Conservation (phyloP, 2,888 invertebrate genomes). For the Proisotoma minuta region DNA sequence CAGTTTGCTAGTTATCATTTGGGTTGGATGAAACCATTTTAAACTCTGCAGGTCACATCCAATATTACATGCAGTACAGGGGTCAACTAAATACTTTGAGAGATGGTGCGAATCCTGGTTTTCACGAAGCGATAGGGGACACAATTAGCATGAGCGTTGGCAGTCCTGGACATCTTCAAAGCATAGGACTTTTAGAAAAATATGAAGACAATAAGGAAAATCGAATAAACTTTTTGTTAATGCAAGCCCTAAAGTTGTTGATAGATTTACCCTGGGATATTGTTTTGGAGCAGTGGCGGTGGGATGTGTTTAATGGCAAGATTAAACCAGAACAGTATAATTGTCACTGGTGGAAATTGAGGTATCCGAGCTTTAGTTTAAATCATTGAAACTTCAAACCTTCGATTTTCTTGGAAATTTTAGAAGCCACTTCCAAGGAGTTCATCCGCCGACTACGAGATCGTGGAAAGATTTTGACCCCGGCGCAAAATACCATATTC, state of each 20-base stretch:
- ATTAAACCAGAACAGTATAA: slow-evolving; percentile 51
- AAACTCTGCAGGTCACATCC: slow-evolving; percentile 62
- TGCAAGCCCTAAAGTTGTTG: slow-evolving; percentile 49
- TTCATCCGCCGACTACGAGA: slow-evolving; percentile 65
- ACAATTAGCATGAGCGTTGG: slow-evolving; percentile 50
- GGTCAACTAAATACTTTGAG: slow-evolving; percentile 55
- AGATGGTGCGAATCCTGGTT: slow-evolving; percentile 50
- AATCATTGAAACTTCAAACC: too few relatives aligned
- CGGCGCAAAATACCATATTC: slow-evolving; percentile 74
- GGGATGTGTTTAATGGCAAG: slow-evolving; percentile 46
- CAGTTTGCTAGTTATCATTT: too few relatives aligned
- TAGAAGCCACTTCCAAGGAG: slow-evolving; percentile 54
- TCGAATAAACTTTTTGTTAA: slow-evolving; percentile 50
- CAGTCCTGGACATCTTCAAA: slow-evolving; percentile 52
- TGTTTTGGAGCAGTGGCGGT: slow-evolving; percentile 50
- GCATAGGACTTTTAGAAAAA: slow-evolving; percentile 50
- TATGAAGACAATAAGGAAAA: slow-evolving; percentile 40
- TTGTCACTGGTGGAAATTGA: slow-evolving; percentile 61
- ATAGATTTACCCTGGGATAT: slow-evolving; percentile 51
- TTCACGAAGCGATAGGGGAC: slow-evolving; percentile 52
- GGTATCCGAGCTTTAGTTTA: too few relatives aligned
- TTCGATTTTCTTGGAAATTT: too few relatives aligned
- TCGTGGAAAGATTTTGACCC: slow-evolving; percentile 74
- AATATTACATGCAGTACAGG: slow-evolving; percentile 71
- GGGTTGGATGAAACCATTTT: too few relatives aligned